Percentiles rank a stretch among this genome's conserved stretches.
Evolutionary conservation across 2,113 vertebrate genomes (phyloP).

Genomic region (Pelusios castaneus): DNA sequence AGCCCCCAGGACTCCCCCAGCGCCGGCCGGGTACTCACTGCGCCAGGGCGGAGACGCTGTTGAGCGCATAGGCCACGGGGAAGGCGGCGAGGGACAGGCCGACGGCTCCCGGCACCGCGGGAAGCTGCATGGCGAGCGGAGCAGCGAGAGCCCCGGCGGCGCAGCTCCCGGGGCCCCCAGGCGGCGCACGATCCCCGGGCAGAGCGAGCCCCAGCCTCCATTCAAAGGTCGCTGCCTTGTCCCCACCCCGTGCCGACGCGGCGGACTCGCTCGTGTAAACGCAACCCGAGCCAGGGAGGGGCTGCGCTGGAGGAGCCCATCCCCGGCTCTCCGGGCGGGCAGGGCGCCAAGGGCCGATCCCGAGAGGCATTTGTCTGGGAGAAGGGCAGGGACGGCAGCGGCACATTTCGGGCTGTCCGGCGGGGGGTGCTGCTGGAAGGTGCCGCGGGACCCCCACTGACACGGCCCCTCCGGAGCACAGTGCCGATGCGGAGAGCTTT

Average conservation of each 20-base stretch:
- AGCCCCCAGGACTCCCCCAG: too few species aligned
- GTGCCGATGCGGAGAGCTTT: neutral
- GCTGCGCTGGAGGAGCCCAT: neutral
- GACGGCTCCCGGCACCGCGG: constrained; percentile 76
- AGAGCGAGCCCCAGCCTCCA: constrained; percentile 4
- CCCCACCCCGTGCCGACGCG: neutral
- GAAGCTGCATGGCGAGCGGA: constrained; percentile 81
- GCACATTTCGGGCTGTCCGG: too few species aligned
- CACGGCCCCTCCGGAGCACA: neutral
- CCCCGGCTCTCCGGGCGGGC: too few species aligned
- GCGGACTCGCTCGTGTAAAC: neutral
- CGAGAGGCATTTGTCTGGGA: too few species aligned
- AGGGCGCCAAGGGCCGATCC: too few species aligned
- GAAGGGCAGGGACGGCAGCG: too few species aligned
- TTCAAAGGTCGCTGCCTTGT: constrained; percentile 43
- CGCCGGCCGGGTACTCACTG: too few species aligned
- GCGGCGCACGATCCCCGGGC: neutral
- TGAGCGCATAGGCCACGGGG: constrained; percentile 82
- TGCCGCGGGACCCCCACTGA: too few species aligned
- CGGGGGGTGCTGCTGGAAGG: too few species aligned
- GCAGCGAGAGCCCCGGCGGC: accelerated
- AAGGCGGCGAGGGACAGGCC: constrained; percentile 84
- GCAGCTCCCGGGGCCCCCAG: neutral
- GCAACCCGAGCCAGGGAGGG: neutral
- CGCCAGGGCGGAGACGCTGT: constrained; percentile 75